These are phyloP conservation scores for Lepus europaeus DNA, from an alignment of 2,113 vertebrate genomes.

Conservation along the genomic window DNA sequence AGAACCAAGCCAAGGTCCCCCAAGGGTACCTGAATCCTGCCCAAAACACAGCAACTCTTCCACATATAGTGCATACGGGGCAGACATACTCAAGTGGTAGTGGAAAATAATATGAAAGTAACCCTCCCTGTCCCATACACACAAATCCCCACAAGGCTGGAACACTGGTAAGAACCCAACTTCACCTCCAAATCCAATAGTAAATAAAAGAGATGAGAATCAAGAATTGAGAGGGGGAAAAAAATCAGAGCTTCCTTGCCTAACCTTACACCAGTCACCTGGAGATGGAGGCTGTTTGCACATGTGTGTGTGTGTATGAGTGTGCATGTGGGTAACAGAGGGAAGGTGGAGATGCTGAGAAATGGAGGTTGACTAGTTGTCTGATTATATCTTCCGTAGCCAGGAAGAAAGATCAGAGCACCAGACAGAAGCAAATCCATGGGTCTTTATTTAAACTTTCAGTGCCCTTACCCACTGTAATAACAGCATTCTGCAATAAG, in stretches of 20 bases:
- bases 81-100: neutral
- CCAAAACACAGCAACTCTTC: neutral
- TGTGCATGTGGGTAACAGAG: neutral
- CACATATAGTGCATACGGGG: neutral
- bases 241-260: neutral
- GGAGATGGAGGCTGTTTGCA: neutral
- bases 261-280: no score
- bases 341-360: neutral
- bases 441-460: neutral
- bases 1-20: neutral
- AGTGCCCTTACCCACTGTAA: neutral
- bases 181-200: neutral
- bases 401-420: neutral
- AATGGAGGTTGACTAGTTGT: neutral
- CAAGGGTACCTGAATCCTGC: neutral
- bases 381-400: neutral
- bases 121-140: neutral
- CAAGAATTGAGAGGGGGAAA: neutral
- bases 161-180: neutral
- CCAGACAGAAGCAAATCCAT: neutral
- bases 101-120: neutral
- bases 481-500: neutral
- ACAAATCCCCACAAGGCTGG: neutral
- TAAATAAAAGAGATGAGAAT: neutral
- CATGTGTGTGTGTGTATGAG: neutral